These are phyloP conservation scores for Idaea biselata DNA, from an alignment of 2,888 invertebrate genomes.

Conservation along the genomic window DNA sequence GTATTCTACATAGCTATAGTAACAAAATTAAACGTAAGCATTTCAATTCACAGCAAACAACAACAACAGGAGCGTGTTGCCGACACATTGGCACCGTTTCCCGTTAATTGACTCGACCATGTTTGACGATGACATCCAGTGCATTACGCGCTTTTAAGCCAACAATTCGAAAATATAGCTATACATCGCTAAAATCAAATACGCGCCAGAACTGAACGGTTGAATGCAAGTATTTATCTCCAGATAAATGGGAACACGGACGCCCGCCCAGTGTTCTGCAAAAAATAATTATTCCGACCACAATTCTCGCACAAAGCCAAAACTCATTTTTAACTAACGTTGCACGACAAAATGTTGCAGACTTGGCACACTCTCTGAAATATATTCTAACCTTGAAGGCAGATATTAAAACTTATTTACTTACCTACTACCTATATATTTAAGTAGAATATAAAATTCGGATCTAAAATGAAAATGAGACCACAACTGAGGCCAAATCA, in stretches of 20 bases:
- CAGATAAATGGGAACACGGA: conserved; percentile 55
- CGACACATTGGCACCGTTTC: conserved; percentile 13
- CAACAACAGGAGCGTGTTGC: conserved; percentile 7
- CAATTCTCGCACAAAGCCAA: conserved; percentile 51
- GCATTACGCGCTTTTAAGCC: conserved; percentile 13
- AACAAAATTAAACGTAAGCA: conserved; percentile 9
- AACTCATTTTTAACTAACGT: conserved; percentile 51
- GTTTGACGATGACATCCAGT: conserved; percentile 10
- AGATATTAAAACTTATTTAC: conserved; percentile 18
- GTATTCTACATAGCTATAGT: neutral
- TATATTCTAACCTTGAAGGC: conserved; percentile 22
- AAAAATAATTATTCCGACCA: conserved; percentile 58
- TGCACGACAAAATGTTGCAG: conserved; percentile 42
- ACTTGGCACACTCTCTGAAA: conserved; percentile 27
- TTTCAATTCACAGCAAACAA: conserved; percentile 8
- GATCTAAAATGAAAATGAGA: neutral
- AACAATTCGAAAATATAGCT: conserved; percentile 12
- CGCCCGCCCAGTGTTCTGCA: conserved; percentile 41
- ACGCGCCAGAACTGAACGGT: conserved; percentile 42
- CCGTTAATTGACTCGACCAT: conserved; percentile 16
- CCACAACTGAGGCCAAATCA: neutral
- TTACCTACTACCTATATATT: neutral
- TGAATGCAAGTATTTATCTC: conserved; percentile 56
- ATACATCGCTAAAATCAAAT: conserved; percentile 39
- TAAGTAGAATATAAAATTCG: neutral